Percentiles rank a stretch among this genome's conserved stretches.
These are phyloP conservation scores for Spea multiplicata DNA, from an alignment of 2,113 vertebrate species.

Conservation along the genomic window DNA sequence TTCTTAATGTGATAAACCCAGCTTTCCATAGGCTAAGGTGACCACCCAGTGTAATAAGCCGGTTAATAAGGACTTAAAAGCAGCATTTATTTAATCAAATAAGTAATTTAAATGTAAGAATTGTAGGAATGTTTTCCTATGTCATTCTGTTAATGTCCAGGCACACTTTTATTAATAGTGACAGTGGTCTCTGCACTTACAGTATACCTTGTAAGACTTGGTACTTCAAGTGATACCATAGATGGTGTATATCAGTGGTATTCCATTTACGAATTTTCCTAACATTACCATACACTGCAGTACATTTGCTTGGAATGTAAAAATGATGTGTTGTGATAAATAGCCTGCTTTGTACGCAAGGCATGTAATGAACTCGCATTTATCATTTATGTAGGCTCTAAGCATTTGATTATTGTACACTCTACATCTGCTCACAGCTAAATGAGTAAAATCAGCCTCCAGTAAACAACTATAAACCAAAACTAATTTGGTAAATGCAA, in stretches of 20 bases:
- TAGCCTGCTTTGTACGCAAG: conserved; percentile 6
- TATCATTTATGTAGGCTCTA: conserved; percentile 10
- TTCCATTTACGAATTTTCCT: not conserved
- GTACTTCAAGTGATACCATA: not conserved
- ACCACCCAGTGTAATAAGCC: too few relatives aligned
- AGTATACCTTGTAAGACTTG: too few relatives aligned
- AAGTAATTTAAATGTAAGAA: too few relatives aligned
- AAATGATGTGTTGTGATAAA: conserved; percentile 19
- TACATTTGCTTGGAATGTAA: conserved; percentile 8
- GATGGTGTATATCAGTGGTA: not conserved
- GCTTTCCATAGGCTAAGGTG: too few relatives aligned
- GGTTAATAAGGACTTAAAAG: too few relatives aligned
- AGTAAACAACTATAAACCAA: conserved; percentile 10
- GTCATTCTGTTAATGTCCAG: not conserved
- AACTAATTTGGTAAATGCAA: conserved; percentile 11
- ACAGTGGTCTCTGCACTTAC: not conserved
- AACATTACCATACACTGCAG: not conserved
- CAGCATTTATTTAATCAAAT: too few relatives aligned
- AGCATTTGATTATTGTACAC: conserved; percentile 12
- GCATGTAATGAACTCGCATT: conserved; percentile 16
- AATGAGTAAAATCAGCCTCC: conserved; percentile 4
- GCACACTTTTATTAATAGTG: not conserved
- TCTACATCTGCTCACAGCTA: not conserved
- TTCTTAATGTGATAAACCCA: too few relatives aligned
- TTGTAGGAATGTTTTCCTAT: not conserved